Evolutionary conservation across 1,140 invertebrate species (phyloP), one percentile per base, ranked within the genome.

Genomic region (Drosophila sp.): DNA sequence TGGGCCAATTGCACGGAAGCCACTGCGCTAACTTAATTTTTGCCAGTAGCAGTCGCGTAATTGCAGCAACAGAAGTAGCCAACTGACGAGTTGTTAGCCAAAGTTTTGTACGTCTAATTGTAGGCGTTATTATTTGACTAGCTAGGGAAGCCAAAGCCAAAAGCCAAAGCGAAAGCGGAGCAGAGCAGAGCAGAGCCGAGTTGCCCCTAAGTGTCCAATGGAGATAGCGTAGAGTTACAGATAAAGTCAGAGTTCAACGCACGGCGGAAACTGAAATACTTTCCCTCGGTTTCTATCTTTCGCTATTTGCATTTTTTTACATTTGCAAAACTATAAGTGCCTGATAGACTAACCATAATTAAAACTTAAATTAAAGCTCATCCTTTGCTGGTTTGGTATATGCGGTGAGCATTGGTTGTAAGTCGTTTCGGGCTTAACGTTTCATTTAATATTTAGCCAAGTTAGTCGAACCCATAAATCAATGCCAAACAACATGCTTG

Each of bases 401-500:
- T n/a, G n/a, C n/a, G n/a, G n/a, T n/a, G n/a, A n/a, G n/a, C n/a
- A n/a, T n/a, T 40, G 16, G 32, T 40, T 43, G 29, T 25, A n/a
- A 48, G 45, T 50, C 58, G 46, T 18, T 59, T 72, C 13, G 78
- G 43, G 64, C 14, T 82, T 89, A 87, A 87, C 83, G 69, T 76
- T 82, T 82, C 72, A 87, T 87, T 87, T 79, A 87, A 87, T 87
- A 83, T 87, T 87, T 89, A 82, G 76, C 71, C 76, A 70, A 87
- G 81, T 58, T 70, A 87, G 66, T 79, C 53, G 79, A 48, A 61
- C 46, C 48, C 82, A 89, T 87, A 87, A 87, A 87, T 87, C 82
- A 87, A 87, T 89, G 82, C 79, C 82, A 89, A 78, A 71, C 83
- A 82, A 71, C 67, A 64, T 65, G 67, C 75, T 71, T 38, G 53